Conservation (phyloP, 2,797 vertebrate species). For the Pangasius mekongensis region DNA sequence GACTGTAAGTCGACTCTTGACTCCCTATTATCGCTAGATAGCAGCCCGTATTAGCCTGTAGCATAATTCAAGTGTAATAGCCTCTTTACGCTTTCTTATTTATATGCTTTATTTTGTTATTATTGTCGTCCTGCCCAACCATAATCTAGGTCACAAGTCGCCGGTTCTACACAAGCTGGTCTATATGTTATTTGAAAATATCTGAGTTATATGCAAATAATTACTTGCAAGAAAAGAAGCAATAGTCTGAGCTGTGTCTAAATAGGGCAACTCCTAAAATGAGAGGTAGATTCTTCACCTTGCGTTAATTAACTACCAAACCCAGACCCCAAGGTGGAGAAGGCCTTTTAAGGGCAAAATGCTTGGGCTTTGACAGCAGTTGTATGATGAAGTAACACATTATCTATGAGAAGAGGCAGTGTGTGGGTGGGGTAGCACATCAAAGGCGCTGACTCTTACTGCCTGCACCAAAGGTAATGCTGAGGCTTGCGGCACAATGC, state of each 20-base stretch:
- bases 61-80: not conserved
- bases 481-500: not conserved
- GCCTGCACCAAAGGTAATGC: not conserved
- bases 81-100: too few relatives aligned
- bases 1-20: not conserved
- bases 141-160: too few relatives aligned
- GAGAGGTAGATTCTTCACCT: not conserved
- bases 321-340: not conserved
- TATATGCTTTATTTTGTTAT: not conserved
- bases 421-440: conserved; percentile 3
- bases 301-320: not conserved
- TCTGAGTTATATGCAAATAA: not conserved
- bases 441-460: not conserved
- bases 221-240: not conserved
- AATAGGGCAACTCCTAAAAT: not conserved
- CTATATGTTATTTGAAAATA: not conserved
- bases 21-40: not conserved
- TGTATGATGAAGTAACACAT: not conserved
- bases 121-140: not conserved
- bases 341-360: not conserved
- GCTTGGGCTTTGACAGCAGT: not conserved
- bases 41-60: not conserved
- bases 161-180: not conserved
- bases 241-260: not conserved
- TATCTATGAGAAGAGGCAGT: not conserved